Conservation (phyloP, 2,113 vertebrate species). For the Macrotus californicus region DNA sequence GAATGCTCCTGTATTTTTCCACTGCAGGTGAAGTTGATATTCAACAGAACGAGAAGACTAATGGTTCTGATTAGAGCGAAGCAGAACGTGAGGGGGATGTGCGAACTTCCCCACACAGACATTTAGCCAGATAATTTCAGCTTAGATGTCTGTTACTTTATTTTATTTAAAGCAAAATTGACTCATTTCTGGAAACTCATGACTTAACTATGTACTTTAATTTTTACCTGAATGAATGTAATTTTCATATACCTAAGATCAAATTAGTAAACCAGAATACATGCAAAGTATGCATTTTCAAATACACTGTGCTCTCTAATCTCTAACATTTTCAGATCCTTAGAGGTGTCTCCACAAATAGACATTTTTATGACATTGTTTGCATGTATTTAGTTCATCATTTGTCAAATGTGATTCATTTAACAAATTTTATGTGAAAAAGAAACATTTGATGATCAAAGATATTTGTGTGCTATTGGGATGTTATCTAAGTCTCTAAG, state of each 20-base stretch:
- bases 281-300: neutral
- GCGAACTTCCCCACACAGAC: constrained; percentile 70
- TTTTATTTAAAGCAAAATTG: constrained; percentile 73
- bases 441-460: neutral
- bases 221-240: constrained; percentile 48
- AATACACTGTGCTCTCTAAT: neutral
- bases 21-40: constrained; percentile 68
- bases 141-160: constrained; percentile 68
- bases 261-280: neutral
- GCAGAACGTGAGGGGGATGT: constrained; percentile 71
- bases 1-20: constrained; percentile 52
- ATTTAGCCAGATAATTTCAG: constrained; percentile 68
- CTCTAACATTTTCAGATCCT: neutral
- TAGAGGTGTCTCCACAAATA: neutral
- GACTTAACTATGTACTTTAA: constrained; percentile 41
- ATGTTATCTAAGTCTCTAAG: neutral
- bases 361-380: neutral
- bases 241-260: constrained; percentile 16
- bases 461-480: neutral
- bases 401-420: neutral
- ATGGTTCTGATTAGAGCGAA: constrained; percentile 66
- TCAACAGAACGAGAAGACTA: constrained; percentile 58
- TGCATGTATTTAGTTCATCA: neutral
- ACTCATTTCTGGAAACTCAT: constrained; percentile 58
- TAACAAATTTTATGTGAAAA: neutral